Evolutionary conservation across 1,140 invertebrate species (phyloP), one percentile per base, ranked within the genome.

Genomic region (Colletes latitarsis): DNA sequence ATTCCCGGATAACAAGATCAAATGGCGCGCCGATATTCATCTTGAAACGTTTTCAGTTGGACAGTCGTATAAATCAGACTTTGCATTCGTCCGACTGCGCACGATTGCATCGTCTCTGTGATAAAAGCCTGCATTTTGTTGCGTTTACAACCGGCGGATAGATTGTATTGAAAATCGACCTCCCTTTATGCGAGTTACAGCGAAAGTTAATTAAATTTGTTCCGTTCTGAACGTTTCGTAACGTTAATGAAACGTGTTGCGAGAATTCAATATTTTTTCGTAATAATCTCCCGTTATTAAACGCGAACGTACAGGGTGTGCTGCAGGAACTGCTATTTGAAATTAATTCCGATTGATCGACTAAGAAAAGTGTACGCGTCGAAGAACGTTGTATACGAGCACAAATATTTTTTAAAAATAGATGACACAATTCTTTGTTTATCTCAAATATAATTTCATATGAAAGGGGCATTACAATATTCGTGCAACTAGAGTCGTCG

Each of bases 1-100:
- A 77, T 70, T 77, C 41, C 39, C 43, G 75, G 58, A 57, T 71
- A 80, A 75, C 58, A 68, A 66, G 78, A 67, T 75, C 53, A 75
- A 67, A 75, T 75, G 63, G 21, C 14, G 53, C 63, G 9, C 41
- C 53, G 30, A 62, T 75, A 75, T 57, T 75, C 63, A 75, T 80
- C 73, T 67, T 68, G 53, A 21, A 62, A 6, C 30, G 19, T 43
- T 53, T 57, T 53, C 52, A 66, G 30, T 57, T 52, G 78, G 52
- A 68, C 43, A 75, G 60, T 55, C 72, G 78, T 60, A 64, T 64
- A 79, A 73, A 41, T 66, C 64, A 12, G 14, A 43, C 41, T 46
- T 77, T 69, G 52, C 19, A 39, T 49, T 69, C 74, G 15, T 49
- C 21, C 68, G 63, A 43, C 14, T 60, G 58, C 68, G 66, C 64